Percentiles rank a stretch among this genome's conserved stretches.
Evolutionary conservation across 2,113 vertebrate genomes (phyloP).

Genomic region (Hystrix brachyura): DNA sequence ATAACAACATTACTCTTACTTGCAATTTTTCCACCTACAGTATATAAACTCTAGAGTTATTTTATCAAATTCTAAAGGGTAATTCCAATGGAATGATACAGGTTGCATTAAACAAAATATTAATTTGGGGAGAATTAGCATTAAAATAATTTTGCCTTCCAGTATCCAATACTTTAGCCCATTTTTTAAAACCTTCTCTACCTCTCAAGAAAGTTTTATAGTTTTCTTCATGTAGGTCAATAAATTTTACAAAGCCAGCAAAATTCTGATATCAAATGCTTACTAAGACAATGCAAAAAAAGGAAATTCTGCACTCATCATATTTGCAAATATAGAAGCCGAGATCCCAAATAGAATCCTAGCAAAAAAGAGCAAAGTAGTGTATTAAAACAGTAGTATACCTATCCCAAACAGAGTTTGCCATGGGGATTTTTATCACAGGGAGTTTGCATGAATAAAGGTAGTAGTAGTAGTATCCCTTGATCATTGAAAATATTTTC

Average conservation of each 20-base stretch:
- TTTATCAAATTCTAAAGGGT: not conserved
- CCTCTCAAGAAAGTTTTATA: not conserved
- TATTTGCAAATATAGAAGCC: not conserved
- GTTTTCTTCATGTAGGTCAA: slow-evolving; percentile 35
- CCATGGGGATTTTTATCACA: not conserved
- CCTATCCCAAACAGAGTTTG: not conserved
- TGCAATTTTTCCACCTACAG: not conserved
- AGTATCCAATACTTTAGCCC: not conserved
- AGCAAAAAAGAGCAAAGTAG: not conserved
- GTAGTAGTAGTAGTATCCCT: not conserved
- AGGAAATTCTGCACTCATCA: not conserved
- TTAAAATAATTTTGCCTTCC: not conserved
- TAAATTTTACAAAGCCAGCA: not conserved
- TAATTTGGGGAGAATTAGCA: not conserved
- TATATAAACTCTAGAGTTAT: too few relatives aligned
- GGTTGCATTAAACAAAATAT: not conserved
- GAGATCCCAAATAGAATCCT: not conserved
- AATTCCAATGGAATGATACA: not conserved
- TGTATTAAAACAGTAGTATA: not conserved
- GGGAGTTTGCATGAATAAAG: not conserved
- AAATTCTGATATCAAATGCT: not conserved
- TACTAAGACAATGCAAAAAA: not conserved
- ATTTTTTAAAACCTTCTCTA: not conserved
- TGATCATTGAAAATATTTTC: not conserved
- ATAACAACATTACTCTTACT: not conserved